Percentiles rank a stretch among this genome's conserved stretches.
phyloP scores from a whole-genome alignment of 2,888 invertebrate genomes.

The Mechanitis mazaeus region DNA sequence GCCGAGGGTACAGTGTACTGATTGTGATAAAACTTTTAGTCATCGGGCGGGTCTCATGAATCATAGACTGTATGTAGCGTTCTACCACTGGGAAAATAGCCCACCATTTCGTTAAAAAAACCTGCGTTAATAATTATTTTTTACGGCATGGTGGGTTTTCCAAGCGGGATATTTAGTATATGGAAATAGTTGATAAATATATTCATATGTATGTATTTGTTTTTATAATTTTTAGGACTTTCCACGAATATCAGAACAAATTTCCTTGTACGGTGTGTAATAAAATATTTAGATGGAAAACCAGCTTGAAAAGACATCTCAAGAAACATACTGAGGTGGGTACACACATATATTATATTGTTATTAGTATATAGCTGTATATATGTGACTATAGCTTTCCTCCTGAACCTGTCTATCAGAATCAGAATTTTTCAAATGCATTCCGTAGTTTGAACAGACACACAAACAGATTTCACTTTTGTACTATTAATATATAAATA shows the following conservation, averaged over 20 bases:
- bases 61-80: constrained; percentile 55
- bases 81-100: background rate
- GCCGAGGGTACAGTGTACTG: constrained; percentile 51
- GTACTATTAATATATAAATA: too few species aligned
- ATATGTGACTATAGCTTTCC: too few species aligned
- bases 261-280: constrained; percentile 57
- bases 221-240: constrained; percentile 42
- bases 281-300: constrained; percentile 64
- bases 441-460: too few species aligned
- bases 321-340: constrained; percentile 52
- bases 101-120: background rate
- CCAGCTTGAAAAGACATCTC: constrained; percentile 57
- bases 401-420: too few species aligned
- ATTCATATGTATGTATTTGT: background rate
- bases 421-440: too few species aligned
- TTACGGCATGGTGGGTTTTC: too few species aligned
- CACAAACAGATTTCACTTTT: too few species aligned
- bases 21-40: constrained; percentile 65
- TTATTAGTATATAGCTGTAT: too few species aligned
- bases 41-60: constrained; percentile 64
- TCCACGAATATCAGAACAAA: constrained; percentile 55
- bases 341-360: too few species aligned
- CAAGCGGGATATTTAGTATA: background rate
- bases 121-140: too few species aligned
- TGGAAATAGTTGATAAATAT: background rate